Conservation (phyloP, 2,888 invertebrate species). For the Lamproptera curius region DNA sequence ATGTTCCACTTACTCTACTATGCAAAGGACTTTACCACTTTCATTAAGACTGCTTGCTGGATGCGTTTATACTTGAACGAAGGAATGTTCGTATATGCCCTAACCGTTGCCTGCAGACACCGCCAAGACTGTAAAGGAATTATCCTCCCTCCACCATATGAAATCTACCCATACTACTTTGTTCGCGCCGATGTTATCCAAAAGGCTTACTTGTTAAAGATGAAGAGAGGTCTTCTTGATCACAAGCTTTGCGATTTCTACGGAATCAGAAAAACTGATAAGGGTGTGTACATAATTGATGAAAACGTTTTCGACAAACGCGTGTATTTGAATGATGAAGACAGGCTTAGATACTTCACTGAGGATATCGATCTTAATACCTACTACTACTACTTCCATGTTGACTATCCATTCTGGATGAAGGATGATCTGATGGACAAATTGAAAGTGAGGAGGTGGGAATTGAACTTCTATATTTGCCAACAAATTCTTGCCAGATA, state of each 20-base stretch:
- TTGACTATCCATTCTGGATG: conserved; percentile 82
- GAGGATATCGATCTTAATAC: conserved; percentile 82
- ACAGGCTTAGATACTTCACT: conserved; percentile 80
- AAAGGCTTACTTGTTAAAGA: conserved; percentile 71
- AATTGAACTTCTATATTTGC: conserved; percentile 78
- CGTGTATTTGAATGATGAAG: conserved; percentile 72
- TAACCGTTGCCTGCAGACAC: conserved; percentile 72
- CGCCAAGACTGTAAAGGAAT: conserved; percentile 70
- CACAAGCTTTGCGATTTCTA: conserved; percentile 71
- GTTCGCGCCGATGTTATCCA: conserved; percentile 82
- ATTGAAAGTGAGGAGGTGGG: conserved; percentile 64
- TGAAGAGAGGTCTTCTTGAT: conserved; percentile 65
- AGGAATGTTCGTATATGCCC: conserved; percentile 77
- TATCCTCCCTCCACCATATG: conserved; percentile 76
- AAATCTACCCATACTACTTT: conserved; percentile 82
- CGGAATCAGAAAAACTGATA: conserved; percentile 68
- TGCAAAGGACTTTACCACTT: conserved; percentile 71
- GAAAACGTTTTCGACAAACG: conserved; percentile 81
- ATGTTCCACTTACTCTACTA: conserved; percentile 76
- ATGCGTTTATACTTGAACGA: conserved; percentile 74
- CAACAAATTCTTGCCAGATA: conserved; percentile 83
- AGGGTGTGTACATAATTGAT: conserved; percentile 78
- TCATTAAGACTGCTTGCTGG: conserved; percentile 72
- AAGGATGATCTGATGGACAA: conserved; percentile 58
- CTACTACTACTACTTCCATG: conserved; percentile 80